Evolutionary conservation across 2,113 vertebrate species (phyloP), one percentile per base, ranked within the genome.

Genomic region (Maccullochella peelii): DNA sequence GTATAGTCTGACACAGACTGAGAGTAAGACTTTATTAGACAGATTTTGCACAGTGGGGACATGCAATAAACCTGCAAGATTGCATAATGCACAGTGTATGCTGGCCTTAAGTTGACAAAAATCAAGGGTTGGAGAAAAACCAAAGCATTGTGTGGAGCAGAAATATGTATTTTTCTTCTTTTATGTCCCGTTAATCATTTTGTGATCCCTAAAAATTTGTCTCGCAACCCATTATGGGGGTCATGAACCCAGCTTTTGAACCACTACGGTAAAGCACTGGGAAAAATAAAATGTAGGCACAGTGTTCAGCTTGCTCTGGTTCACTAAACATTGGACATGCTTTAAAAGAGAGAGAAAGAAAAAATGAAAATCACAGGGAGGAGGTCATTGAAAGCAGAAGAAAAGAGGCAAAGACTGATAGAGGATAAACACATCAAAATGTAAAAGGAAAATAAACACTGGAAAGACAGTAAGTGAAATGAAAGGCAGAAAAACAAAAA

Each of bases 401-500:
- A 71, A 73, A 77, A 79, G 50, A 61, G 57, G 61, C 44, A 77
- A 36, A 71, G 54, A 38, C 42, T 18, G 58, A 38, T 21, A 6
- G 63, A 47, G 33, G 33, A 83, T 44, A 76, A 77, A 83, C 18
- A 8, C 52, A 49, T 33, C 15, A 6, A 61, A 47, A 83, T 47
- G 38, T 62, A 54, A 77, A 18, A 63, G 40, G 27, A 36, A 70
- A 38, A 68, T 66, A 50, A 18, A 38, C 73, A 72, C 1, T 4
- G 36, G 15, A 52, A 62, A 54, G 38, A 55, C 8, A 10, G n/a
- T 9, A 6, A 73, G 38, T 16, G 55, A 33, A 75, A 86, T 74
- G 67, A 89, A 83, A 86, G 66, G 61, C 38, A 16, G 63, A 36
- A 55, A 71, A 76, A 79, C 49, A n/a, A 20, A 20, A 52, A 82